A percentile compares a stretch with the other conserved stretches of the same genome.
Evolutionary conservation across 2,797 vertebrate genomes (phyloP).

Genomic region (Mormyrus proboscirostris): DNA sequence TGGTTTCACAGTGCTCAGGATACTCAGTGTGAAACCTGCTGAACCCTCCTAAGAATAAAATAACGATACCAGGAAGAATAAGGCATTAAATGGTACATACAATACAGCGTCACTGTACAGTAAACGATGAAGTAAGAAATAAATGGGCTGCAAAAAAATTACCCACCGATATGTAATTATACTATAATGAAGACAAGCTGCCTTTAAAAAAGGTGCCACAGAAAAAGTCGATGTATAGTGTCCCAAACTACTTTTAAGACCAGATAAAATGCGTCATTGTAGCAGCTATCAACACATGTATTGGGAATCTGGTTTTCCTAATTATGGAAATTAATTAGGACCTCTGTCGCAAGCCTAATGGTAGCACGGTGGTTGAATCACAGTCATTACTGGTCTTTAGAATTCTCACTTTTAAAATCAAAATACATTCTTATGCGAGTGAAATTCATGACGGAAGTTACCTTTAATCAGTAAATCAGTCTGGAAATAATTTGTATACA

Average conservation of each 20-base stretch:
- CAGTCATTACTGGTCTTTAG: neutral
- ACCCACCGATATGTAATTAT: neutral
- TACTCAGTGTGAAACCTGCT: conserved; percentile 93
- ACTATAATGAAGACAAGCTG: neutral
- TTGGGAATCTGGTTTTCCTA: neutral
- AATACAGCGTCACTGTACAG: neutral
- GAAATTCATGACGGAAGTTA: neutral
- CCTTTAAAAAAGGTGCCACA: neutral
- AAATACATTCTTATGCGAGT: neutral
- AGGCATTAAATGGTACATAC: neutral
- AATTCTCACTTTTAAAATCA: neutral
- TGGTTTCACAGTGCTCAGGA: conserved; percentile 91
- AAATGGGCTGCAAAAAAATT: neutral
- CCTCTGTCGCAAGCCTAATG: neutral
- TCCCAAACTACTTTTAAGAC: neutral
- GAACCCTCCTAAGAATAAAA: conserved; percentile 68
- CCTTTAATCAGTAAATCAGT: neutral
- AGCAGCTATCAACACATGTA: neutral
- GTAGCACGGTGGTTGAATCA: neutral
- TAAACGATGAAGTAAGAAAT: neutral
- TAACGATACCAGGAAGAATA: neutral
- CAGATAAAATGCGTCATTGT: neutral
- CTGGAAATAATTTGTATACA: neutral
- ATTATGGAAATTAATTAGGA: neutral
- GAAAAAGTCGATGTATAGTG: neutral